Evolutionary conservation across 2,888 invertebrate genomes (phyloP).

Genomic region (Eristalis tenax): DNA sequence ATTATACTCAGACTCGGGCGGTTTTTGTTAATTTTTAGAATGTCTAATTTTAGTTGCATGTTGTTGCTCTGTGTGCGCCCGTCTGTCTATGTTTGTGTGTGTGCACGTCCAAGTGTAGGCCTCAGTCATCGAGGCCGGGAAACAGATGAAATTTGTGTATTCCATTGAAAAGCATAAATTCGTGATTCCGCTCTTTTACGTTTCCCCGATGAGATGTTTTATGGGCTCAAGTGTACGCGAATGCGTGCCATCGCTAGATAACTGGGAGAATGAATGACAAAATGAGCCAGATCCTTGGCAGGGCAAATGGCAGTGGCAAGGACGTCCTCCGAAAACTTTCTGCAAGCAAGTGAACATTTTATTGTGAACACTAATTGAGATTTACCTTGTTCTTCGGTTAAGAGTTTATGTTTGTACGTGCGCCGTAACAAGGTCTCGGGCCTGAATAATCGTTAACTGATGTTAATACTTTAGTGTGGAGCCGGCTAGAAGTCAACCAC

Average conservation of each 20-base stretch:
- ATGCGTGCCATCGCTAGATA: constrained; percentile 37
- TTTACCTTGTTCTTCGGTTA: constrained; percentile 29
- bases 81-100: background rate
- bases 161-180: constrained; percentile 45
- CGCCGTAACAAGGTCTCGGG: background rate
- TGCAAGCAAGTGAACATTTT: constrained; percentile 44
- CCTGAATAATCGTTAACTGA: background rate
- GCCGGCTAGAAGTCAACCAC: background rate
- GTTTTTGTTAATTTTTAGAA: constrained; percentile 48
- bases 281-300: constrained; percentile 1
- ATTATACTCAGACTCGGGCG: constrained; percentile 20
- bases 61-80: background rate
- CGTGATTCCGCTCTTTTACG: constrained; percentile 9
- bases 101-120: background rate
- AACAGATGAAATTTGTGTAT: constrained; percentile 27
- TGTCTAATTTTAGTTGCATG: constrained; percentile 54
- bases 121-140: background rate
- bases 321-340: background rate
- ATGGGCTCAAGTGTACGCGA: background rate
- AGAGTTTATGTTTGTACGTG: constrained; percentile 11
- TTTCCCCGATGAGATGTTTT: constrained; percentile 34
- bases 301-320: background rate
- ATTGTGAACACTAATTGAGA: constrained; percentile 56
- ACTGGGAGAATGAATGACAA: constrained; percentile 1
- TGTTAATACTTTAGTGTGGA: constrained; percentile 8